Evolutionary conservation across 2,797 vertebrate species (phyloP), one percentile per base, ranked within the genome.

Genomic region (Chrosomus eos): DNA sequence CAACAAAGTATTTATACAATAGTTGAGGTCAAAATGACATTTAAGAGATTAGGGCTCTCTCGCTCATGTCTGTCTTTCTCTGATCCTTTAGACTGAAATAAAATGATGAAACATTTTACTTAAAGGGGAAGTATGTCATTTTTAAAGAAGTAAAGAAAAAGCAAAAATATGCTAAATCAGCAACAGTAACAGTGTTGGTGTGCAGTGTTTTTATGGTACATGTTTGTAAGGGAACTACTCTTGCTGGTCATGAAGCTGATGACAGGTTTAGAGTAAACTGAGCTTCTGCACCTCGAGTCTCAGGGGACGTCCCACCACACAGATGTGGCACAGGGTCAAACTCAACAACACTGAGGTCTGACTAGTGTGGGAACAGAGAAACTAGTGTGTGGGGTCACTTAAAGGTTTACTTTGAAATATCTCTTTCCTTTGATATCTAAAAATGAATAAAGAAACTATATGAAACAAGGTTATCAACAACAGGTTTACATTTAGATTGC

Each of bases 291-390:
- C 31, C 64, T 68, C n/a, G 16, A 62, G 26, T 62, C 81, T 40
- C 81, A 62, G 13, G 23, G 43, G 81, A 74, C 40, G 23, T 64
- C 23, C 31, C 33, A 53, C 5, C 40, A 75, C 45, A 76, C 85
- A 81, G 60, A 80, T 26, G 84, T 73, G 83, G 28, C 18, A 55
- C 23, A 7, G 45, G 60, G 82, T 85, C 89, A 89, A 74, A 31
- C 68, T 85, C 33, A 87, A 85, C 45, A 58, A 81, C 77, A 80
- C 88, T 60, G n/a, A 26, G 62, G 14, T 18, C 31, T 85, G 90
- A 75, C 73, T 58, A 82, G 40, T 78, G 40, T 76, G 82, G 79
- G 72, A 80, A 88, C 81, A 23, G 77, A 51, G 36, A 73, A 43
- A 73, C n/a, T 19, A 58, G 40, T 4, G 13, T 40, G 33, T 45